Evolutionary conservation across 2,888 invertebrate species (phyloP).

Genomic region (Odiellus spinosus): DNA sequence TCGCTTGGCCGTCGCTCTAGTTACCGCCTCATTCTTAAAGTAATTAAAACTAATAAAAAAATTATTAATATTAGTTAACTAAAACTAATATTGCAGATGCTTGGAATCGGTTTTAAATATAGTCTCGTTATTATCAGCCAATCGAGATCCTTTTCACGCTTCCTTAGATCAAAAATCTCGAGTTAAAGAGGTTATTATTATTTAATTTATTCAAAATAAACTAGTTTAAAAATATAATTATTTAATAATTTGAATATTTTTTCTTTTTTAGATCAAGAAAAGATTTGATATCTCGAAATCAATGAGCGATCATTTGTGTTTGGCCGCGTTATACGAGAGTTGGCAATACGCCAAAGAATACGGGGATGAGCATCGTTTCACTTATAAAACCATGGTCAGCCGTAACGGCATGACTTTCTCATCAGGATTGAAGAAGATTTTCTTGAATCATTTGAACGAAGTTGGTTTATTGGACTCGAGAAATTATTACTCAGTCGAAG

Average conservation of each 20-base stretch:
- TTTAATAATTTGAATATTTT: no score
- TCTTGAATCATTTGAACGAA: no score
- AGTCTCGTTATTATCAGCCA: slow-evolving; percentile 8
- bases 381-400: background rate
- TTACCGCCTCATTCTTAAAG: slow-evolving; percentile 37
- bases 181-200: background rate
- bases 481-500: no score
- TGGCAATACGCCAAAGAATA: slow-evolving; percentile 4
- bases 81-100: slow-evolving; percentile 8
- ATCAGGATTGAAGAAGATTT: background rate
- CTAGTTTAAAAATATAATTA: no score
- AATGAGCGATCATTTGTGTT: slow-evolving; percentile 12
- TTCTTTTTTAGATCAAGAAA: slow-evolving; percentile 7
- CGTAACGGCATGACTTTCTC: background rate
- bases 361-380: background rate
- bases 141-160: slow-evolving; percentile 11
- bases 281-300: slow-evolving; percentile 5
- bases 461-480: no score
- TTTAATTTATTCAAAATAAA: no score
- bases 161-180: slow-evolving; percentile 8
- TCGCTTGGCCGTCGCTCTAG: slow-evolving; percentile 41
- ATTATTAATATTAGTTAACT: background rate
- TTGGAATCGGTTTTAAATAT: slow-evolving; percentile 13
- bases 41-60: slow-evolving; percentile 19
- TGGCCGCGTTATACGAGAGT: slow-evolving; percentile 5